Conservation (phyloP, 2,888 invertebrate species). For the Apamea crenata region DNA sequence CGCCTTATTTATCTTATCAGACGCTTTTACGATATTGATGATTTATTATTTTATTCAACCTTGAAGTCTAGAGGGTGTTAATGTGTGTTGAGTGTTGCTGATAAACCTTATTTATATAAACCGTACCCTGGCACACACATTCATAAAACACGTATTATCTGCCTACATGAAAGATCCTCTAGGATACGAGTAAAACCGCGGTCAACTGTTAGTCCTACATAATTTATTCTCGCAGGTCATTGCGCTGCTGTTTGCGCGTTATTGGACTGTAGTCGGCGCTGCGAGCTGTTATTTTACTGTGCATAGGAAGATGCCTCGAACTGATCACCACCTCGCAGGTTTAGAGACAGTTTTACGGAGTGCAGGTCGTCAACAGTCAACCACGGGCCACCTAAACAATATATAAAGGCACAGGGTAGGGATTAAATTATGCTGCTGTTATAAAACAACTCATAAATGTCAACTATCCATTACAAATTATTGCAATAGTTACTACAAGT, state of each 20-base stretch:
- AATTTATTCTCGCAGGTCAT: neutral
- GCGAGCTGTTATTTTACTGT: neutral
- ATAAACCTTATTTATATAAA: conserved; percentile 20
- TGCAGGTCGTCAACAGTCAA: neutral
- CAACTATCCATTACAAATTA: neutral
- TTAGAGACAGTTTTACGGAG: neutral
- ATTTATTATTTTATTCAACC: conserved; percentile 42
- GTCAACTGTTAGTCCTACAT: neutral
- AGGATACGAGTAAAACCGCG: neutral
- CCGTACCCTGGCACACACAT: neutral
- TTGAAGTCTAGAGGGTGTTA: conserved; percentile 31
- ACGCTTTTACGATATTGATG: conserved; percentile 36
- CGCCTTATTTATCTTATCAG: conserved; percentile 41
- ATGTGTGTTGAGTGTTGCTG: conserved; percentile 21
- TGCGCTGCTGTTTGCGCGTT: neutral
- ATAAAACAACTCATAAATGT: neutral
- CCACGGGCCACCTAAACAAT: too few relatives aligned
- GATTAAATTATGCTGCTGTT: neutral
- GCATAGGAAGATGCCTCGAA: neutral
- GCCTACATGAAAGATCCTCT: neutral
- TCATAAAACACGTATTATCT: neutral
- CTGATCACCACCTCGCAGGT: neutral
- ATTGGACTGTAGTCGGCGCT: neutral
- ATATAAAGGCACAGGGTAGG: neutral
- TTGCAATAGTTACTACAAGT: neutral